Evolutionary conservation across 2,888 invertebrate genomes (phyloP).

Genomic region (Lepetodrilus schrolli): DNA sequence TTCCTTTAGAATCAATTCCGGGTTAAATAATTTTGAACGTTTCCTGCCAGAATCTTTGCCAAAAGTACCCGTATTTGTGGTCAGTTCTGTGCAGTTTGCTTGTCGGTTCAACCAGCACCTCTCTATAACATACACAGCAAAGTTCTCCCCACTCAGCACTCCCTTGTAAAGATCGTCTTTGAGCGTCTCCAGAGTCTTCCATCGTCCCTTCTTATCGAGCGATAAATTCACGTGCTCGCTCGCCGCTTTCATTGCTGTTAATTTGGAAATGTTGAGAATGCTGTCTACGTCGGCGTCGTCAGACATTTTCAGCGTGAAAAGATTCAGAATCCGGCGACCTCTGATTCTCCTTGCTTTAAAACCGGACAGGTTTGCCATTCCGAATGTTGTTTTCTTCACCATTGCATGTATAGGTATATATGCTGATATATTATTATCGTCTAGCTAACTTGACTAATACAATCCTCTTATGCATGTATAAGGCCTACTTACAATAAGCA

Average conservation of each 20-base stretch:
- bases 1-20: neutral
- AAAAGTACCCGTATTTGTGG: neutral
- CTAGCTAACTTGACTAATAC: too few relatives aligned
- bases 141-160: neutral
- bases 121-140: conserved; percentile 3
- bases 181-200: neutral
- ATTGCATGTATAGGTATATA: too few relatives aligned
- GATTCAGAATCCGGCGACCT: too few relatives aligned
- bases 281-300: neutral
- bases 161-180: neutral
- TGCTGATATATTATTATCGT: too few relatives aligned
- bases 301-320: too few relatives aligned
- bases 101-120: conserved; percentile 1
- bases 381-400: too few relatives aligned
- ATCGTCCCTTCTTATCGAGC: neutral
- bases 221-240: neutral
- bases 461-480: too few relatives aligned
- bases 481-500: too few relatives aligned
- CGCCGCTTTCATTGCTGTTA: neutral
- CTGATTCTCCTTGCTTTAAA: too few relatives aligned
- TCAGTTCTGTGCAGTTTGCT: neutral
- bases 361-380: too few relatives aligned
- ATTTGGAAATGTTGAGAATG: neutral
- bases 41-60: neutral
- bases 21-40: neutral